Base-by-base conservation (phyloP, 2,888 invertebrate species). In the Drosophila putrida region DNA sequence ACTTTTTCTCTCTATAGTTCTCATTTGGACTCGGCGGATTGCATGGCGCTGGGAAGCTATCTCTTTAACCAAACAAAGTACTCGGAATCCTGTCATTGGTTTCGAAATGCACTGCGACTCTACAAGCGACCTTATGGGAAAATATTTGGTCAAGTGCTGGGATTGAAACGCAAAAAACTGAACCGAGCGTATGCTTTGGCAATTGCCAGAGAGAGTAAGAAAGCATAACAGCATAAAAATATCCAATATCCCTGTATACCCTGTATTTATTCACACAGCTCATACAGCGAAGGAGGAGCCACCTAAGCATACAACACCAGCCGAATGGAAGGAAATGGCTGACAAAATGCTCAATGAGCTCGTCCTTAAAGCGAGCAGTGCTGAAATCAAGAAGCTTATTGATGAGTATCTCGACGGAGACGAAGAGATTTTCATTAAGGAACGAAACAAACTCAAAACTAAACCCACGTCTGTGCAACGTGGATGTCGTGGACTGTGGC, bases 401-500 rank as follows among this genome's bases (percentile, higher is more conserved):
- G 61, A 80, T 5, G 60, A 79, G 41, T 79, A 75, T 43, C 50
- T 80, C 6, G 28, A 54, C 0, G 69, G 25, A 0, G 46, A 68
- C 8, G 79, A 79, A 10, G 15, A 70, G 6, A 61, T 63, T 5
- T 75, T 66, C 10, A 75, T 71, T 25, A 38, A 46, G 4, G 64
- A 50, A 4, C 59, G 71, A 0, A 64, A 65, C 4, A 53, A 38
- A 8, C 6, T 20, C 0, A 77, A 49, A 33, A 39, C 38, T 2
- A 77, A 54, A 6, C 51, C 64, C 1, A 57, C 71, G 0, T 49
- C 31, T 0, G 13, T 72, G 20, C 35, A 79, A 33, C 36, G 6
- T 0, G 81, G 65, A 0, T 80, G 80, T 11, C 81, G 64, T 0
- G 81, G 81, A 3, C 20, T 60, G 11, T 81, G 77, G 77, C 49